Evolutionary conservation across 2,113 vertebrate genomes (phyloP).

Genomic region (Ptyas mucosa): DNA sequence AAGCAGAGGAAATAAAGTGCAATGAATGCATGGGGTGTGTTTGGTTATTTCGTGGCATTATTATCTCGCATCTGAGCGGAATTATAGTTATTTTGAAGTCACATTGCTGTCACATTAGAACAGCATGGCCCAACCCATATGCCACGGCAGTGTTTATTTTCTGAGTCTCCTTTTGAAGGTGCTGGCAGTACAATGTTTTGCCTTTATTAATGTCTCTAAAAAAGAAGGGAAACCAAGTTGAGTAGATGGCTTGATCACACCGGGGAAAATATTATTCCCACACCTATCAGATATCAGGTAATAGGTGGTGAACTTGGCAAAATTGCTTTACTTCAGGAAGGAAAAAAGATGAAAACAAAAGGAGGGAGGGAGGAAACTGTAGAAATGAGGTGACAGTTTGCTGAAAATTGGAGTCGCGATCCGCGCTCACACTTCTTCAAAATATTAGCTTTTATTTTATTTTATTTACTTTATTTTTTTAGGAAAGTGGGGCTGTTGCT

Average conservation of each 20-base stretch:
- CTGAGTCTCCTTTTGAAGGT: neutral
- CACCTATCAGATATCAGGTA: neutral
- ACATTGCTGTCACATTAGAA: slow-evolving; percentile 12
- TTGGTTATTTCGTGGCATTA: neutral
- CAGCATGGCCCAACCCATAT: neutral
- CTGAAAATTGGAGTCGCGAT: neutral
- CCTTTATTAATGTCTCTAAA: neutral
- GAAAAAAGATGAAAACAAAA: neutral
- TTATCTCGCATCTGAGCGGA: neutral
- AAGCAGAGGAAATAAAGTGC: slow-evolving; percentile 8
- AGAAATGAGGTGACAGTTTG: neutral
- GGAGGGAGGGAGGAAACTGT: neutral
- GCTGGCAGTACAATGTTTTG: neutral
- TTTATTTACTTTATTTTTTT: neutral
- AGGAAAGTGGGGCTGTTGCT: neutral
- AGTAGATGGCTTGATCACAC: neutral
- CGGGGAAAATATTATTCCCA: neutral
- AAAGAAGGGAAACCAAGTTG: neutral
- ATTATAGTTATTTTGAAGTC: slow-evolving; percentile 30
- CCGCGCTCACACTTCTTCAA: neutral
- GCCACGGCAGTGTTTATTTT: slow-evolving; percentile 2
- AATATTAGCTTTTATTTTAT: neutral
- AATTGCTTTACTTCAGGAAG: neutral
- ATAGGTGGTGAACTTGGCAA: neutral
- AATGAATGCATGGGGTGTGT: neutral